Conservation (phyloP, 2,797 vertebrate species). For the Sebastes vulpes region DNA sequence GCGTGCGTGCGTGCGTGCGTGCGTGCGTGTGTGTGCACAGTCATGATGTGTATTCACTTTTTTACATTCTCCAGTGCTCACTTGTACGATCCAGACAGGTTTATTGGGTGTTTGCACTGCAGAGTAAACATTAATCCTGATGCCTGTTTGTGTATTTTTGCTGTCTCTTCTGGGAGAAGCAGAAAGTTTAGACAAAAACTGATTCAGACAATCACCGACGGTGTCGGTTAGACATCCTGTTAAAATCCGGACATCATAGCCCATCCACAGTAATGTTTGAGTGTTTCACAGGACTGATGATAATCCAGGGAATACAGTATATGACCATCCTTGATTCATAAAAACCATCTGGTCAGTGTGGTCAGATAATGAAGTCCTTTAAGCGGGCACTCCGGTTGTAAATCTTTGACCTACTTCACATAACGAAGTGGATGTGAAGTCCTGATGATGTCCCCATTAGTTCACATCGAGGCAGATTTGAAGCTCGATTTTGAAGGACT, state of each 20-base stretch:
- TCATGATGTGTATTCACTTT: conserved; percentile 14
- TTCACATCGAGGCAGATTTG: neutral
- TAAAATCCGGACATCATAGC: conserved; percentile 6
- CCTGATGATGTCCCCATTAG: neutral
- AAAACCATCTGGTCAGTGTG: neutral
- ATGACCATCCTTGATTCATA: neutral
- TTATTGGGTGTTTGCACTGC: conserved; percentile 66
- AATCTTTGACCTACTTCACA: conserved; percentile 9
- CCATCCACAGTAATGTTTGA: neutral
- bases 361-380: conserved; percentile 8
- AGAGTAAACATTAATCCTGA: conserved; percentile 59
- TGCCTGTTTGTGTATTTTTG: conserved; percentile 52
- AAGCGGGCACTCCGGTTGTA: neutral
- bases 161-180: conserved; percentile 16
- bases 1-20: neutral
- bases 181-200: neutral
- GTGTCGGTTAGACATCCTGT: neutral
- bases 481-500: neutral
- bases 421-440: neutral
- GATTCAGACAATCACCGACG: conserved; percentile 13
- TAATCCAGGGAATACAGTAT: neutral
- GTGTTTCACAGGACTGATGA: neutral
- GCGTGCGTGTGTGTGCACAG: neutral
- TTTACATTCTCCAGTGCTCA: conserved; percentile 20
- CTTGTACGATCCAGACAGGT: conserved; percentile 57